These are phyloP conservation scores for Alectura lathami DNA, from an alignment of 2,113 vertebrate genomes.

Conservation along the genomic window DNA sequence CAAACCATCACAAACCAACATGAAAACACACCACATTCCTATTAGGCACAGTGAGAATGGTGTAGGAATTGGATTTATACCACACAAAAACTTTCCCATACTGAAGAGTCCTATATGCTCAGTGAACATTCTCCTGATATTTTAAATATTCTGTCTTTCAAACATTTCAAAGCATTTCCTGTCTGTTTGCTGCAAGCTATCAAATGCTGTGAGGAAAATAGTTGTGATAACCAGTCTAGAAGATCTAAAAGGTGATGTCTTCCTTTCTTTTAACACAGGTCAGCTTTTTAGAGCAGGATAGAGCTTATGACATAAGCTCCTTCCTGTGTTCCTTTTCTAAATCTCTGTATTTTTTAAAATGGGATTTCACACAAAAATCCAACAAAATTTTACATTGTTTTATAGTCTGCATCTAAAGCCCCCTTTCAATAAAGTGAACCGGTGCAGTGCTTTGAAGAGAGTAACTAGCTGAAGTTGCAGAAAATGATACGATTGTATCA, in stretches of 20 bases:
- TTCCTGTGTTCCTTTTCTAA: not conserved
- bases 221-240: not conserved
- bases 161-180: not conserved
- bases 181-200: not conserved
- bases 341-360: not conserved
- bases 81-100: not conserved
- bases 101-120: not conserved
- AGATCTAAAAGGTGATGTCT: not conserved
- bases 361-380: not conserved
- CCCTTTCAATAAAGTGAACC: conserved; percentile 2
- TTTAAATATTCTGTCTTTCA: not conserved
- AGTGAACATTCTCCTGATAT: not conserved
- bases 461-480: not conserved
- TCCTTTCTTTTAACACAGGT: not conserved
- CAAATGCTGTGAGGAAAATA: not conserved
- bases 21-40: not conserved
- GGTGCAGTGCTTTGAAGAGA: not conserved
- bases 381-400: conserved; percentile 7
- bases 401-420: not conserved
- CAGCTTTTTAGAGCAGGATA: not conserved
- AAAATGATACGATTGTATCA: conserved; percentile 9
- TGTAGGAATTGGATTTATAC: not conserved
- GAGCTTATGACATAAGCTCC: not conserved
- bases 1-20: not conserved
- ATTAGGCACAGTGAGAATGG: not conserved